Evolutionary conservation across 1,140 invertebrate genomes (phyloP), one percentile per base, ranked within the genome.

Genomic region (Penaeus indicus): DNA sequence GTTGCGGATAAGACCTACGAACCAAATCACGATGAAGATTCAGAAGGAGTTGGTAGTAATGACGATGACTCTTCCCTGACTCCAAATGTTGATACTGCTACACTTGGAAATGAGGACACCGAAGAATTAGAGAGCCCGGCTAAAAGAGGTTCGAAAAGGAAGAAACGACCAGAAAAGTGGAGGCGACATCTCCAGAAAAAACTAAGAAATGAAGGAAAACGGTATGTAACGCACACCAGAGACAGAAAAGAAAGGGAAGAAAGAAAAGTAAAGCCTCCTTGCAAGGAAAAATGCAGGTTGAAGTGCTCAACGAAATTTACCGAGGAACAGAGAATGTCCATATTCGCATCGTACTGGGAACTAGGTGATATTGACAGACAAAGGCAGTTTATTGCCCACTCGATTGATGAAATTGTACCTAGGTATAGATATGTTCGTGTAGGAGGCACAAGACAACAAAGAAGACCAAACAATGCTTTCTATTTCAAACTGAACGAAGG

Each of bases 401-500:
- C 25, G 22, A 80, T 80, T 80, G 47, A 80, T 38, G n/a, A 25
- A 38, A 47, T 80, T 80, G 47, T 25, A 80, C 78, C 78, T 42
- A 80, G 47, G 47, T 80, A 80, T 42, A 80, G 78, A 47, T 80
- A 80, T 80, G 78, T 80, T 80, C 78, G 78, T 80, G 78, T 64
- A 16, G 47, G 78, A 80, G 78, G 78, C 47, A 80, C 27, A 11
- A 25, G 32, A 38, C 78, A 80, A 61, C 83, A 91, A 27, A 88
- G 91, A 89, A 88, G 90, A 77, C n/a, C 25, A 47, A 92, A 92
- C 75, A 89, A 91, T 90, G 91, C 91, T 67, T 92, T 92, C 80
- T 88, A 83, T 90, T 92, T 92, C 88, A 54, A 86, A 47, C 32
- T 91, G 3, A 82, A 90, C 78, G 85, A 72, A 21, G 89, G 69